phyloP scores from a whole-genome alignment of 2,888 invertebrate species.

The Orthonevra nobilis region DNA sequence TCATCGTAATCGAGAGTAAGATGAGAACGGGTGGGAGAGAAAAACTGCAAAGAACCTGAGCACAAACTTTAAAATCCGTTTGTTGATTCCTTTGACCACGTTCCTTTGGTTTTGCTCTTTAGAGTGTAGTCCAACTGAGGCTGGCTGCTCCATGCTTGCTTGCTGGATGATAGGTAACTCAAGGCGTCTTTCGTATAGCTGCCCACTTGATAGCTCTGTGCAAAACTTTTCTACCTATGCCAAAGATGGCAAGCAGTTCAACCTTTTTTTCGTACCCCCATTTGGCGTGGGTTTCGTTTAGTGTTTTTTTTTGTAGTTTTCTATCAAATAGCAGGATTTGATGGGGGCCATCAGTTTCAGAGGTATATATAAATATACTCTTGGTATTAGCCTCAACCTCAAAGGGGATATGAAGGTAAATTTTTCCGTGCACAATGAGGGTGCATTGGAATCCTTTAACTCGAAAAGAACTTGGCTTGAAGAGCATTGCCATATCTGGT shows the following conservation, averaged over 20 bases:
- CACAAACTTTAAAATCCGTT: slow-evolving; percentile 69
- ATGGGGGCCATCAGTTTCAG: slow-evolving; percentile 65
- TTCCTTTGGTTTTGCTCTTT: slow-evolving; percentile 71
- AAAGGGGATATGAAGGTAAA: slow-evolving; percentile 67
- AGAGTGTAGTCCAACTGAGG: slow-evolving; percentile 39
- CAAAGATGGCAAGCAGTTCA: slow-evolving; percentile 8
- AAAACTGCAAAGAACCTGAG: slow-evolving; percentile 52
- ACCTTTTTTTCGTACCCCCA: neutral
- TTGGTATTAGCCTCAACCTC: slow-evolving; percentile 62
- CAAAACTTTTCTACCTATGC: slow-evolving; percentile 24
- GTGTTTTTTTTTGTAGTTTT: slow-evolving; percentile 23
- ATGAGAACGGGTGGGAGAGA: slow-evolving; percentile 52
- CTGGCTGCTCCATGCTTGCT: slow-evolving; percentile 9
- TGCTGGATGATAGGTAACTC: slow-evolving; percentile 19
- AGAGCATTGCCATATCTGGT: slow-evolving; percentile 48
- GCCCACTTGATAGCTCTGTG: slow-evolving; percentile 53
- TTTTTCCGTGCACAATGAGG: slow-evolving; percentile 65
- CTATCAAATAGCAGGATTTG: slow-evolving; percentile 56
- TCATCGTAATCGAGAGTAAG: slow-evolving; percentile 60
- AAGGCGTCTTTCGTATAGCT: slow-evolving; percentile 49
- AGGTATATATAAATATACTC: slow-evolving; percentile 28
- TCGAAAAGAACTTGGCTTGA: slow-evolving; percentile 66
- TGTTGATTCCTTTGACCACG: slow-evolving; percentile 72
- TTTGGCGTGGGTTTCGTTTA: slow-evolving; percentile 7
- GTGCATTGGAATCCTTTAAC: slow-evolving; percentile 68